Evolutionary conservation across 2,113 vertebrate genomes (phyloP), one percentile per base, ranked within the genome.

Genomic region (Pelusios castaneus): DNA sequence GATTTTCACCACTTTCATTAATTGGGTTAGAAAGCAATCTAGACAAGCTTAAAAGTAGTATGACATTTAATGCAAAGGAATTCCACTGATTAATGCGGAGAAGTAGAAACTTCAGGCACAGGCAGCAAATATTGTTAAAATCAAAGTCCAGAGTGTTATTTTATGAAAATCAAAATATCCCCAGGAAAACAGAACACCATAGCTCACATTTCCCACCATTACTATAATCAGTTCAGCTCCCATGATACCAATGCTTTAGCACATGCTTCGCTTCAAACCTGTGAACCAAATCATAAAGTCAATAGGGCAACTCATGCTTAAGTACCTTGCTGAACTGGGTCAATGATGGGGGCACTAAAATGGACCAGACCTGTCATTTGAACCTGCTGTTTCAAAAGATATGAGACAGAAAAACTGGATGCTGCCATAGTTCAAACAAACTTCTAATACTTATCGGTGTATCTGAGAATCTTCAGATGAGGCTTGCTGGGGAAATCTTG

Each of bases 1-100:
- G 52, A 12, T 75, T 87, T 79, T 56, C 84, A 89, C 16, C 82
- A 94, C 93, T 83, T 90, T 73, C 82, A 8, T 86, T 81, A 60
- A 96, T 95, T 94, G 95, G 93, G 86, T 95, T 94, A 95, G 92
- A 31, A 92, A 92, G 73, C 92, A 79, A 80, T 67, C 89, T 90
- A 86, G 45, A 89, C 24, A 75, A 91, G 34, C 49, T 85, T 94
- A 27, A 76, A 52, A 90, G 80, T 93, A 85, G 55, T 85, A 73
- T 14, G 31, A 84, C 86, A 96, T 51, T 54, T 31, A 47, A 87
- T 79, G 84, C 29, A 79, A 31, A 56, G 21, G 47, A 94, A 92
- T 88, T 51, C 24, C 63, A 83, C 75, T 85, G 84, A 76, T 93
- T 84, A 90, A 54, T 12, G 3, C 34, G 4, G 85, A n/a, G 31